Evolutionary conservation across 2,888 invertebrate genomes (phyloP).

Genomic region (Xestia c-nigrum): DNA sequence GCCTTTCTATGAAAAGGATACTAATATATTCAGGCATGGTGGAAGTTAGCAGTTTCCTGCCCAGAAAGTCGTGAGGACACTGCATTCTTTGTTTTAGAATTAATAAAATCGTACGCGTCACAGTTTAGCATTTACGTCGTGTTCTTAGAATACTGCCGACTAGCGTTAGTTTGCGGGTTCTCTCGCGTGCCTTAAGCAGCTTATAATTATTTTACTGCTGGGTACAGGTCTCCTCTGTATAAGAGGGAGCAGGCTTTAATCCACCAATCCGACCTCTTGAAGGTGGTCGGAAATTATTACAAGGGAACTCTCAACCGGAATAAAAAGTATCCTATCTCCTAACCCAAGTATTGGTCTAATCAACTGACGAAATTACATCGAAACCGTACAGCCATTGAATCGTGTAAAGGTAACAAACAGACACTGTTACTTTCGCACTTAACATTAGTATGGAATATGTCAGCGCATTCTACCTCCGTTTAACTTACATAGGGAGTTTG

Average conservation of each 20-base stretch:
- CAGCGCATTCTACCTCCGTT: slow-evolving; percentile 36
- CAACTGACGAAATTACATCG: neutral
- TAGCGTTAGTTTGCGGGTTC: neutral
- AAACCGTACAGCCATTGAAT: neutral
- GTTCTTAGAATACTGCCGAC: slow-evolving; percentile 53
- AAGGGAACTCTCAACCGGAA: neutral
- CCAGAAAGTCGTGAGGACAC: slow-evolving; percentile 59
- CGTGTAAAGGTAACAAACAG: neutral
- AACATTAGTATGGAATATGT: slow-evolving; percentile 28
- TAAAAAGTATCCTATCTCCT: neutral
- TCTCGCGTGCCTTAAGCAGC: neutral
- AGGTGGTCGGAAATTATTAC: neutral
- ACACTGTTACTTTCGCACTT: neutral
- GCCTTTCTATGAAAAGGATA: slow-evolving; percentile 34
- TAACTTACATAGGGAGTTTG: slow-evolving; percentile 33
- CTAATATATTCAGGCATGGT: slow-evolving; percentile 47
- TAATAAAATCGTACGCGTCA: slow-evolving; percentile 62
- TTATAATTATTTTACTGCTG: neutral
- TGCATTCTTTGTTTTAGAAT: slow-evolving; percentile 58
- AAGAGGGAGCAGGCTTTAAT: neutral
- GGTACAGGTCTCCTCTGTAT: neutral
- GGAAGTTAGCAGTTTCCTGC: slow-evolving; percentile 51
- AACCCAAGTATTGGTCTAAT: neutral
- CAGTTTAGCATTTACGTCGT: slow-evolving; percentile 51
- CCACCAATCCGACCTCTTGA: neutral